Evolutionary conservation across 2,797 vertebrate genomes (phyloP).

Genomic region (Helicolenus hilgendorfi): DNA sequence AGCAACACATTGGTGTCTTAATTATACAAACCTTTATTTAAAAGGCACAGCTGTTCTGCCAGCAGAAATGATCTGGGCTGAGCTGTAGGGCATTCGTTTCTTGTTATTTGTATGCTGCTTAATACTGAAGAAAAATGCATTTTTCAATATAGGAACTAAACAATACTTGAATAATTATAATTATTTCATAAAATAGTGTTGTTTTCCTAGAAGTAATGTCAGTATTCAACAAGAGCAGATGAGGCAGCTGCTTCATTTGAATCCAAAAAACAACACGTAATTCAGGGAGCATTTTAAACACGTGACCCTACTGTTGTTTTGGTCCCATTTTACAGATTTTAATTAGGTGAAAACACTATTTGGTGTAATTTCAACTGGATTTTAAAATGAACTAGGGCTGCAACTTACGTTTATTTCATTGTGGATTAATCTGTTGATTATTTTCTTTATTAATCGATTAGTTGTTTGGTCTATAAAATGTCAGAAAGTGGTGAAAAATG

Average conservation of each 20-base stretch:
- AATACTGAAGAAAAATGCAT: neutral
- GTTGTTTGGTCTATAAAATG: no score
- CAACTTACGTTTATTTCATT: no score
- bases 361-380: neutral
- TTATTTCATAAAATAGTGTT: neutral
- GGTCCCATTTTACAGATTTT: neutral
- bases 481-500: no score
- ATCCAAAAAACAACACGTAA: neutral
- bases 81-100: neutral
- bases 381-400: neutral
- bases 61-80: neutral
- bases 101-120: neutral
- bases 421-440: no score
- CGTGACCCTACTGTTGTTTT: neutral
- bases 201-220: neutral
- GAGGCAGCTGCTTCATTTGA: neutral
- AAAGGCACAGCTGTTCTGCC: slow-evolving; percentile 28
- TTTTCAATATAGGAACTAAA: neutral
- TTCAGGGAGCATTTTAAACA: neutral
- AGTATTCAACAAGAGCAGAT: neutral
- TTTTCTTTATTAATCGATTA: no score
- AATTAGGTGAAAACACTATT: neutral
- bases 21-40: slow-evolving; percentile 43
- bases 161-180: neutral
- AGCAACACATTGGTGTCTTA: slow-evolving; percentile 34